Conservation (phyloP, 2,113 vertebrate genomes). For the Lutjanus erythropterus region DNA sequence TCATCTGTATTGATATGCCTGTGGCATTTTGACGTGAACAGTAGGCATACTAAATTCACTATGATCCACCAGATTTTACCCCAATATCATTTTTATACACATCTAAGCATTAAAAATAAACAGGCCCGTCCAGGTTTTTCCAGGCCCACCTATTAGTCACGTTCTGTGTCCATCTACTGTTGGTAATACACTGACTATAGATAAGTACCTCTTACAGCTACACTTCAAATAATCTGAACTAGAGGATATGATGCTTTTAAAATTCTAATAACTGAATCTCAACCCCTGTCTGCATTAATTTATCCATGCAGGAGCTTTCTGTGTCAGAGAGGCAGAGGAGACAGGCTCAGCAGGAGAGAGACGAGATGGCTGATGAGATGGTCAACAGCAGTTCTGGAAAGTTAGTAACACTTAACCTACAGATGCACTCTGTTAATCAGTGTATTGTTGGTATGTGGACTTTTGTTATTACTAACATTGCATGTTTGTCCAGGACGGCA, state of each 20-base stretch:
- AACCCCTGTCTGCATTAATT: neutral
- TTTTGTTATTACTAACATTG: neutral
- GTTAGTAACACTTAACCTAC: slow-evolving; percentile 77
- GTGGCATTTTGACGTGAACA: too few relatives aligned
- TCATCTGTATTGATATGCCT: too few relatives aligned
- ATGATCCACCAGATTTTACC: too few relatives aligned
- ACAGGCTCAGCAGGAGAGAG: slow-evolving; percentile 91
- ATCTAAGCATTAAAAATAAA: too few relatives aligned
- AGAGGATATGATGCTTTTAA: neutral
- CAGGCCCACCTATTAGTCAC: too few relatives aligned
- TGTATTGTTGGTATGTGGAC: neutral
- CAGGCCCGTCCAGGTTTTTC: too few relatives aligned
- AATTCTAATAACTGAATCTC: neutral
- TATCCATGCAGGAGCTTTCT: slow-evolving; percentile 85
- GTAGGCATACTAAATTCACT: too few relatives aligned
- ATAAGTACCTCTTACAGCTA: too few relatives aligned
- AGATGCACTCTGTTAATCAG: neutral
- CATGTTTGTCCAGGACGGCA: slow-evolving; percentile 77
- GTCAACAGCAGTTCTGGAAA: slow-evolving; percentile 89
- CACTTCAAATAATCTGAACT: too few relatives aligned
- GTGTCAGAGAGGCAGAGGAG: slow-evolving; percentile 88
- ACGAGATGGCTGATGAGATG: slow-evolving; percentile 90
- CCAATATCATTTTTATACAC: too few relatives aligned
- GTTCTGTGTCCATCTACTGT: too few relatives aligned
- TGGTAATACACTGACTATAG: too few relatives aligned